phyloP scores from a whole-genome alignment of 2,888 invertebrate species.

The Mythimna albipuncta region DNA sequence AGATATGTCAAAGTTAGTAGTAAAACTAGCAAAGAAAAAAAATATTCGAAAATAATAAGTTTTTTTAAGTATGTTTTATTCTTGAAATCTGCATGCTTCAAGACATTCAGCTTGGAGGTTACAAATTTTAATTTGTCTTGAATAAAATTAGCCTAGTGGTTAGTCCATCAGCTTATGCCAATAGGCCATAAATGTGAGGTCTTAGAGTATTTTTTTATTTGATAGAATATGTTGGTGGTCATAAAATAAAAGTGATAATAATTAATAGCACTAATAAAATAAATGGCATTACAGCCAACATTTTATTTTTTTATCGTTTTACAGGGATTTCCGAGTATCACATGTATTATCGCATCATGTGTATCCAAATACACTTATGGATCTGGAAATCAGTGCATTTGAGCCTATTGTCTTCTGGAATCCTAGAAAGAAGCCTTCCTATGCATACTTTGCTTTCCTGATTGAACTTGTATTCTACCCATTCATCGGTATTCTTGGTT shows the following conservation, averaged over 20 bases:
- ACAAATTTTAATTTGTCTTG: too few species aligned
- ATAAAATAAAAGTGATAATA: too few species aligned
- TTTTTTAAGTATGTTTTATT: too few species aligned
- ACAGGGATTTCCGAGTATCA: conserved; percentile 93
- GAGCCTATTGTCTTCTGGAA: conserved; percentile 93
- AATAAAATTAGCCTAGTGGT: too few species aligned
- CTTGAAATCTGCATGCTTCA: too few species aligned
- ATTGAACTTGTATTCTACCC: conserved; percentile 84
- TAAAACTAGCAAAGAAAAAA: neutral
- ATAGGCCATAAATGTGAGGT: too few species aligned
- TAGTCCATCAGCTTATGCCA: too few species aligned
- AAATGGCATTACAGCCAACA: neutral
- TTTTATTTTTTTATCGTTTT: conserved; percentile 60
- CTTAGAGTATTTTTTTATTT: too few species aligned
- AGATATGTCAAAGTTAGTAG: neutral
- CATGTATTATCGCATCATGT: conserved; percentile 95
- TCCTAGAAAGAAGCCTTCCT: conserved; percentile 87
- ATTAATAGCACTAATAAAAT: too few species aligned
- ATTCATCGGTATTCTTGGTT: conserved; percentile 76
- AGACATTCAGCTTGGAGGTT: too few species aligned
- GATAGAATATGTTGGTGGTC: too few species aligned
- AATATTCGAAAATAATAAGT: neutral
- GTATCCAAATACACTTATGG: conserved; percentile 94
- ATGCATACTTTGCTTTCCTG: conserved; percentile 88
- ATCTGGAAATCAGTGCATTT: conserved; percentile 93